Percentiles rank a stretch among this genome's conserved stretches.
Evolutionary conservation across 2,888 invertebrate genomes (phyloP).

Genomic region (Apomyelois bistriatella): DNA sequence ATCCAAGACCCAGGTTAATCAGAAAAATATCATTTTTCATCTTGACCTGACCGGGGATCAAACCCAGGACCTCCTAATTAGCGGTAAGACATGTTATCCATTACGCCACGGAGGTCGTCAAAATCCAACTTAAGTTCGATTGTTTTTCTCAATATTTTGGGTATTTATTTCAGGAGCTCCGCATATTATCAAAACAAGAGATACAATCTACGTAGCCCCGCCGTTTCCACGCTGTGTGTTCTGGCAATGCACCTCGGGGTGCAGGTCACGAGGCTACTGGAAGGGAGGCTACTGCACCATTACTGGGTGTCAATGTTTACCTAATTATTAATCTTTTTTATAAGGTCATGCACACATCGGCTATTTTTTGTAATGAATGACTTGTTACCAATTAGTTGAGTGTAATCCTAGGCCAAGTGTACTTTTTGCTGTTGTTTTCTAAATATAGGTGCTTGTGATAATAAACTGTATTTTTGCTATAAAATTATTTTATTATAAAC

Average conservation of each 20-base stretch:
- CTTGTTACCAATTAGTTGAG: no score
- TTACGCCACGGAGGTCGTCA: no score
- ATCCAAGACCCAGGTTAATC: no score
- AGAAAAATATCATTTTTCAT: no score
- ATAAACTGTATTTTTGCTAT: neutral
- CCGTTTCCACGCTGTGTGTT: constrained; percentile 34
- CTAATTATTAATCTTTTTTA: neutral
- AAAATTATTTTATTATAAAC: no score
- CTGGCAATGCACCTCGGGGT: constrained; percentile 37
- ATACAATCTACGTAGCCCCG: constrained; percentile 28
- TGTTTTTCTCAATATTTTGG: neutral
- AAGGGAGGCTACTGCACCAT: constrained; percentile 41
- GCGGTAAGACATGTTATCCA: no score
- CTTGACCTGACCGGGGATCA: no score
- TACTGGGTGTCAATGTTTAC: constrained; percentile 36
- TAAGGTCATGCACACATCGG: no score
- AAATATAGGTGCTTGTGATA: neutral
- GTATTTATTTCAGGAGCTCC: neutral
- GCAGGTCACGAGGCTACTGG: constrained; percentile 32
- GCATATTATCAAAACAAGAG: neutral
- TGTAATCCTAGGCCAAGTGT: neutral
- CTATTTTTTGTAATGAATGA: no score
- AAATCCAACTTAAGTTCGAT: no score
- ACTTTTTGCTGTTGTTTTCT: neutral
- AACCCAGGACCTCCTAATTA: no score